Evolutionary conservation across 2,888 invertebrate genomes (phyloP), one percentile per base, ranked within the genome.

Genomic region (Cheilosia variabilis): DNA sequence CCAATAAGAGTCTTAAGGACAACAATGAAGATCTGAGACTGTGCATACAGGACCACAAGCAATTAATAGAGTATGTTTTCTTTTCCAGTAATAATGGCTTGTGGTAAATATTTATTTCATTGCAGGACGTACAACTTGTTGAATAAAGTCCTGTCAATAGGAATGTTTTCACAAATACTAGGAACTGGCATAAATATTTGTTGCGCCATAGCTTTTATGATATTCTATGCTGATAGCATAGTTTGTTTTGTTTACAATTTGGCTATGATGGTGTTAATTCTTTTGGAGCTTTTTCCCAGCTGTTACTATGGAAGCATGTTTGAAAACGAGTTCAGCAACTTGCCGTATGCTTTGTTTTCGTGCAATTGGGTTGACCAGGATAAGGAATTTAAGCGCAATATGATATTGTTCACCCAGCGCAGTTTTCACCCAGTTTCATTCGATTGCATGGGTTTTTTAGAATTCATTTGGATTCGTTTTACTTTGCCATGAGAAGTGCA

Each of bases 271-370:
- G 19, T 17, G 17, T 7, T n/a, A 9, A n/a, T 47, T n/a, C 6
- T 17, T 17, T 17, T 17, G 7, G 47, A 47, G 17, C 9, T 47
- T 19, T 47, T 47, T 68, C 90, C 91, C 3, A 87, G 80, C 17
- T 91, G 90, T 47, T 90, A 89, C 63, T 91, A 88, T 45, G 90
- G 89, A 58, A 90, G 89, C 6, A 86, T 88, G 6, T 86, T 87
- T 9, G 88, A 90, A 43, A 31, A 79, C 22, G 83, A 77, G 65
- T 88, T 90, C 4, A 88, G 82, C 0, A 77, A 87, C 5, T 65
- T 90, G 0, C 88, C 87, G 57, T 88, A 88, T 53, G 88, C 89
- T 2, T 84, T 89, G 10, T 90, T 89, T 65, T 88, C 78, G 13
- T 88, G 90, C 81, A 88, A 90, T 53, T 90, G 91, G 90, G 60